Percentiles rank a stretch among this genome's conserved stretches.
These are phyloP conservation scores for Falco columbarius DNA, from an alignment of 2,797 vertebrate genomes.

Conservation along the genomic window DNA sequence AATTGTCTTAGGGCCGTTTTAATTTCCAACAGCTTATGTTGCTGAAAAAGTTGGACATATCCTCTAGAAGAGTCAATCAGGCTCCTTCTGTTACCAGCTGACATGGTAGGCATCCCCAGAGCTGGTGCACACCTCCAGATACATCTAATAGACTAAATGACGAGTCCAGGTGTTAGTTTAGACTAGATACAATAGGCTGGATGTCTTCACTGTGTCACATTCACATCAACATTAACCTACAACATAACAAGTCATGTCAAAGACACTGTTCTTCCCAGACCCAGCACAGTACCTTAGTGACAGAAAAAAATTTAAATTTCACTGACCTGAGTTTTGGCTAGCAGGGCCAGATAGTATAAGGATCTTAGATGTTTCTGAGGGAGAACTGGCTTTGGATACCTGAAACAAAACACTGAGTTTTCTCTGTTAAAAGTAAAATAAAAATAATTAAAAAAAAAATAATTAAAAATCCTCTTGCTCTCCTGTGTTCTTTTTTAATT, in stretches of 20 bases:
- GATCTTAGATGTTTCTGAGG: background rate
- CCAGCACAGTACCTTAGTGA: background rate
- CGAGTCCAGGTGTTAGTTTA: background rate
- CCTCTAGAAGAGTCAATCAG: fast-evolving
- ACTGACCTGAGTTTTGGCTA: background rate
- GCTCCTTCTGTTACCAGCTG: background rate
- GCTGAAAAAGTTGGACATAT: background rate
- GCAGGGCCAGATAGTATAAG: background rate
- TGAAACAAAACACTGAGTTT: background rate
- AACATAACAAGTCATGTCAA: fast-evolving
- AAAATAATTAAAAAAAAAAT: too few relatives aligned
- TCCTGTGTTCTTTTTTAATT: background rate
- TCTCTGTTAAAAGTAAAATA: background rate
- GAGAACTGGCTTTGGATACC: background rate
- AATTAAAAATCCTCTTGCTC: background rate
- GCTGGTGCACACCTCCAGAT: background rate
- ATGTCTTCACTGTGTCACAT: background rate
- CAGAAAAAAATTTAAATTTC: background rate
- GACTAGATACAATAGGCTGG: background rate
- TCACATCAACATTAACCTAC: background rate
- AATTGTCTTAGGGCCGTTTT: background rate
- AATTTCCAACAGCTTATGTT: background rate
- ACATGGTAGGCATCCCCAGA: background rate
- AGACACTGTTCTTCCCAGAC: background rate
- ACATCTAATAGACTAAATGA: background rate